Evolutionary conservation across 2,888 invertebrate species (phyloP), one percentile per base, ranked within the genome.

Genomic region (Incurvaria masculella): DNA sequence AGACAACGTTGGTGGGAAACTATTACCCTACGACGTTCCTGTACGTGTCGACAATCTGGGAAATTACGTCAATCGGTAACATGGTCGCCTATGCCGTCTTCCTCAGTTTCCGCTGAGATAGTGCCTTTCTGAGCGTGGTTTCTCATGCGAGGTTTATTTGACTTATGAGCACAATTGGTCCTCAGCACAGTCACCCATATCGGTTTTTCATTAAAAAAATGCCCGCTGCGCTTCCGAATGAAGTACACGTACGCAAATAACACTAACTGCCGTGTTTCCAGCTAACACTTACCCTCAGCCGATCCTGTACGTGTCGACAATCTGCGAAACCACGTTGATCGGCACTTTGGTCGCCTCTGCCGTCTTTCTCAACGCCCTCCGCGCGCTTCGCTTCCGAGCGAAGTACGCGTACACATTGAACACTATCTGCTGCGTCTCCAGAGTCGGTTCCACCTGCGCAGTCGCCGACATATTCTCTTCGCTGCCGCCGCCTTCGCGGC

Each of bases 351-450:
- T 78, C 5, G 78, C 78, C 45, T 70, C 63, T 1, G 72, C 73
- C 2, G 78, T 78, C 57, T 78, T 78, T 6, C 72, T 57, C 20
- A 78, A 59, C 1, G 71, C 69, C 8, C 66, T 61, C 52, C 72
- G 74, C 27, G 74, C 66, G 50, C 68, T 76, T 27, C 76, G 61
- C 42, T 68, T 61, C 51, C 76, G 62, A 49, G 68, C 69, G 59
- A 78, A 78, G 62, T 76, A 78, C 51, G 75, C 64, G 58, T 72
- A 78, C 5, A 76, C 75, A 49, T 76, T 78, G 62, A 75, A 78
- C 2, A 78, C 76, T 17, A 78, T 61, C 52, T 78, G 78, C 52
- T 71, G 65, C 21, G 75, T 75, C 50, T 78, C 78, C 10, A 74
- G 75, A 26, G 78, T 78, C 45, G 76, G 59, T 45, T 75, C 73